These are phyloP conservation scores for Gonioctena quinquepunctata DNA, from an alignment of 1,140 invertebrate species.

Conservation along the genomic window DNA sequence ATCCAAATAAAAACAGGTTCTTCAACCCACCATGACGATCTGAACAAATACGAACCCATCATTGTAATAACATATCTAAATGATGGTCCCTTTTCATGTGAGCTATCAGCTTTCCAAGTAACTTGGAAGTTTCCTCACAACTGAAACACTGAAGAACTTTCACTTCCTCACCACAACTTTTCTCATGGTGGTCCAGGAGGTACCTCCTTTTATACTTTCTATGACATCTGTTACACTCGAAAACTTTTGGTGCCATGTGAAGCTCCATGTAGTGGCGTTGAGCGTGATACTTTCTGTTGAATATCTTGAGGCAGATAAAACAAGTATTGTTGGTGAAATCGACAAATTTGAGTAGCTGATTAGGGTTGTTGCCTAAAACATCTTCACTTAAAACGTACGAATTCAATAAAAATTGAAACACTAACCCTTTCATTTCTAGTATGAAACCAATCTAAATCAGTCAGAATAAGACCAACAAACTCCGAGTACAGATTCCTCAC, in stretches of 20 bases:
- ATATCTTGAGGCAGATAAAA: conserved; percentile 52
- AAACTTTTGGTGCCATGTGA: conserved; percentile 30
- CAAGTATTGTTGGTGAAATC: conserved; percentile 45
- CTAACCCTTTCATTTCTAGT: too few species aligned
- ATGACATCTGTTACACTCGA: conserved; percentile 29
- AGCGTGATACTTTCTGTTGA: conserved; percentile 57
- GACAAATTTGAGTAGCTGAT: conserved; percentile 23
- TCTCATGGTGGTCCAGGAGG: conserved; percentile 38
- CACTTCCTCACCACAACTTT: conserved; percentile 25
- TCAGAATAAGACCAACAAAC: too few species aligned
- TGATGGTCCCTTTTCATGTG: conserved; percentile 33
- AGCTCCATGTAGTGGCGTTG: conserved; percentile 51
- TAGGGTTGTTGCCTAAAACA: too few species aligned
- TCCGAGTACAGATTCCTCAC: too few species aligned
- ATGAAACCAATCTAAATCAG: too few species aligned
- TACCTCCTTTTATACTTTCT: conserved; percentile 41
- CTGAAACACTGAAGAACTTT: conserved; percentile 20
- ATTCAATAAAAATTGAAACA: too few species aligned
- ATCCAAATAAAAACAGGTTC: too few species aligned
- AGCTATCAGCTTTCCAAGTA: conserved; percentile 24
- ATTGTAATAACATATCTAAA: too few species aligned
- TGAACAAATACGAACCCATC: too few species aligned
- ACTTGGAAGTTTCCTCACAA: conserved; percentile 17
- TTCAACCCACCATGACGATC: too few species aligned
- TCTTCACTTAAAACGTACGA: too few species aligned